Conservation (phyloP, 2,888 invertebrate species). For the Sthenelais limicola region DNA sequence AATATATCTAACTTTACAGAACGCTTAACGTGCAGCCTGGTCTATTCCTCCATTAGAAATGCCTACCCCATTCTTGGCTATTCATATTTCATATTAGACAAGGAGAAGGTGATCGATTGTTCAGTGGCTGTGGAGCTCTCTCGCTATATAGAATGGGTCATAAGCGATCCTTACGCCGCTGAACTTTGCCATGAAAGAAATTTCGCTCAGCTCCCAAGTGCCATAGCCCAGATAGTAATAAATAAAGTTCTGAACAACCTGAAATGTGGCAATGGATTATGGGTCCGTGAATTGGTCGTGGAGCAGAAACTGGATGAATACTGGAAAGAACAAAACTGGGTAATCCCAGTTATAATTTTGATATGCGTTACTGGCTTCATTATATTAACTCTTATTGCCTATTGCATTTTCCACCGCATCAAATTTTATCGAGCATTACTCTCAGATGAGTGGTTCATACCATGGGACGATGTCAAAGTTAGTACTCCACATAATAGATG, state of each 20-base stretch:
- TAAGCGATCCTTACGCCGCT: conserved; percentile 42
- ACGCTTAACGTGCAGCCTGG: conserved; percentile 50
- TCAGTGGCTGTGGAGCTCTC: conserved; percentile 60
- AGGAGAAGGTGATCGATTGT: conserved; percentile 55
- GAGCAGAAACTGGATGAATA: conserved; percentile 53
- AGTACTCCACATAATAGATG: no score
- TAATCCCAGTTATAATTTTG: conserved; percentile 53
- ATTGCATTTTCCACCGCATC: conserved; percentile 54
- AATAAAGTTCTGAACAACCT: conserved; percentile 55
- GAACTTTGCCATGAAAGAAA: background rate
- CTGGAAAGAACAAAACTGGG: conserved; percentile 52
- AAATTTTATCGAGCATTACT: conserved; percentile 42
- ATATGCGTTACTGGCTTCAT: conserved; percentile 51
- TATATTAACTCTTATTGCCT: conserved; percentile 50
- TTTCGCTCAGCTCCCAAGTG: conserved; percentile 58
- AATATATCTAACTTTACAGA: background rate
- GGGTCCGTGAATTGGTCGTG: conserved; percentile 54
- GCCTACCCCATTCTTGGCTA: conserved; percentile 65
- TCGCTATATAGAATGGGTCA: conserved; percentile 64
- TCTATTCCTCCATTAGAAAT: conserved; percentile 48
- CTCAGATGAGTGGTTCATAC: conserved; percentile 48
- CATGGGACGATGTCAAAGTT: background rate
- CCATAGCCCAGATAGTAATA: conserved; percentile 49
- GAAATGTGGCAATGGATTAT: conserved; percentile 54
- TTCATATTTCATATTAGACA: conserved; percentile 62